Percentiles rank a stretch among this genome's conserved stretches.
Conservation (phyloP, 1,140 invertebrate species). For the Drosophila teissieri region DNA sequence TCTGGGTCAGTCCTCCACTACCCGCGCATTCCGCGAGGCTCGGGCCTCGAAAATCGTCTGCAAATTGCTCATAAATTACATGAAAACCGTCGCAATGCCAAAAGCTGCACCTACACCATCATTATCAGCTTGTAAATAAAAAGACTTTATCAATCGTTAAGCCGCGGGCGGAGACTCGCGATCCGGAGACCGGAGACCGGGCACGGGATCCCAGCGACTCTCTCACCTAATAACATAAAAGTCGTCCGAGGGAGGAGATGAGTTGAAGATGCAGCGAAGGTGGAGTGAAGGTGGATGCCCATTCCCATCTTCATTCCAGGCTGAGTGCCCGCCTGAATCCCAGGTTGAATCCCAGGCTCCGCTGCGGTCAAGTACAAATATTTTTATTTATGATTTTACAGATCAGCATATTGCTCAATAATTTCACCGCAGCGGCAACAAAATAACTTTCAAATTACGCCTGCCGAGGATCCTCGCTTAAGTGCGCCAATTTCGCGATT, state of each 20-base stretch:
- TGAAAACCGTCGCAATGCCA: constrained; percentile 65
- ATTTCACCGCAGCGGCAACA: constrained; percentile 65
- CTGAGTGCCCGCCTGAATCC: background rate
- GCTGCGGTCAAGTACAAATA: constrained; percentile 72
- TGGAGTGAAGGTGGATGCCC: constrained; percentile 22
- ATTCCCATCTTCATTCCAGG: too few species aligned
- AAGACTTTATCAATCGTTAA: constrained; percentile 81
- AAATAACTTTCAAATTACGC: constrained; percentile 80
- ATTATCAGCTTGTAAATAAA: constrained; percentile 83
- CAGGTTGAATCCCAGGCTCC: background rate
- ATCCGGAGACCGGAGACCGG: background rate
- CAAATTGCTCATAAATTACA: constrained; percentile 76
- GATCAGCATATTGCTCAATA: constrained; percentile 83
- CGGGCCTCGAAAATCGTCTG: constrained; percentile 40
- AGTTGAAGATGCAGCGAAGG: constrained; percentile 18
- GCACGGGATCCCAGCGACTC: constrained; percentile 39
- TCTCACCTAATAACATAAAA: constrained; percentile 83
- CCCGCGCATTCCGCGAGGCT: constrained; percentile 3
- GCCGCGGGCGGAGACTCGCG: constrained; percentile 46
- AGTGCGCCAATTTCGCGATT: constrained; percentile 82
- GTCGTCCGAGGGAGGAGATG: constrained; percentile 45
- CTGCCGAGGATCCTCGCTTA: constrained; percentile 51
- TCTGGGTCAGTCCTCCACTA: background rate
- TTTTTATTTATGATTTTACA: constrained; percentile 83
- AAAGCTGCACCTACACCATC: constrained; percentile 79